Percentiles rank a stretch among this genome's conserved stretches.
phyloP scores from a whole-genome alignment of 2,797 vertebrate genomes.

The Cetoscarus ocellatus region DNA sequence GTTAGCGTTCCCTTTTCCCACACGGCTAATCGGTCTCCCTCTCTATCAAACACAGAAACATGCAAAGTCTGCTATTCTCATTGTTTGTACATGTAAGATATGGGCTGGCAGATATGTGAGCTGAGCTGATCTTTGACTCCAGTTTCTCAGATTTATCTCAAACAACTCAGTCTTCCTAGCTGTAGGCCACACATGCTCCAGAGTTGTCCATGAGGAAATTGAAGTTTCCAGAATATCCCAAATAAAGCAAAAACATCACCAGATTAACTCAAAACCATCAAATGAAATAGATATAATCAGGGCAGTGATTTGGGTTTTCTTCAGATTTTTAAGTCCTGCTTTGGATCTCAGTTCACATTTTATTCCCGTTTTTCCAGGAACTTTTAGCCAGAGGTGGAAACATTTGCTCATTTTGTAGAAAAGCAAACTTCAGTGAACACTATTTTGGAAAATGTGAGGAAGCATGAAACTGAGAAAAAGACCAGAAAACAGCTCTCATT shows the following conservation, averaged over 20 bases:
- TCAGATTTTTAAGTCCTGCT: background rate
- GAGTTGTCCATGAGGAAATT: background rate
- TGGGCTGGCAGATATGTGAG: background rate
- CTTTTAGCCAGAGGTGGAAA: background rate
- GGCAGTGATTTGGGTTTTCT: background rate
- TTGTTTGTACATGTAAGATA: conserved; percentile 1
- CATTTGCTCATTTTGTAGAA: background rate
- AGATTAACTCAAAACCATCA: background rate
- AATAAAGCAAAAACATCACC: background rate
- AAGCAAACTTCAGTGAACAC: background rate
- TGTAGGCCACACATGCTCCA: background rate
- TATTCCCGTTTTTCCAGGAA: background rate
- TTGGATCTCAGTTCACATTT: background rate
- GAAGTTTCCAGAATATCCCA: background rate
- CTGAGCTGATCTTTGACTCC: background rate
- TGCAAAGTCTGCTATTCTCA: background rate
- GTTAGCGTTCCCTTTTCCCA: background rate
- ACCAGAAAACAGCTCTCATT: background rate
- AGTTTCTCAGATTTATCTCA: background rate
- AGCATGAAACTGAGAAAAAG: background rate
- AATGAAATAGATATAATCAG: background rate
- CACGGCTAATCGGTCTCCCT: background rate
- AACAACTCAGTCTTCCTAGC: background rate
- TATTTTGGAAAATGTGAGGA: conserved; percentile 1
- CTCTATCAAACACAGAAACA: background rate